Base-by-base conservation (phyloP, 53 echinoderm and acorn worm genomes). In the Echinarachnius parma region DNA sequence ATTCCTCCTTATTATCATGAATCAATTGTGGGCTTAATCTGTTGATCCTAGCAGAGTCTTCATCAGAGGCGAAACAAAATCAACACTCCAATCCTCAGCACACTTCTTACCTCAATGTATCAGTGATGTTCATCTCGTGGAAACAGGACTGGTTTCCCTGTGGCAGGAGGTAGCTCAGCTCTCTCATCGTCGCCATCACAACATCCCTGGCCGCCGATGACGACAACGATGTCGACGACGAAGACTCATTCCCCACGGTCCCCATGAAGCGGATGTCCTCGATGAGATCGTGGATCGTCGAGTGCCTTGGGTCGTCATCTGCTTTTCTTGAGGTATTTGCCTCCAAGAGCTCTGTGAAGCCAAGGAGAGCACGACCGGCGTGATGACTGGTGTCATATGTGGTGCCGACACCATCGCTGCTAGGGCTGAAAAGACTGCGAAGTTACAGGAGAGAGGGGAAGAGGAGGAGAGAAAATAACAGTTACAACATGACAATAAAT, bases 61-160 rank as follows among this genome's bases (percentile, higher is more conserved):
- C 31, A 34, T 8, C 21, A 25, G n/a, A 13, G 53, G 2, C 30
- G 4, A 35, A 42, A 30, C n/a, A 20, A 65, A n/a, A 2, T 35
- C 1, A 31, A 55, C 50, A 32, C 23, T 10, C 27, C 8, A 31
- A 48, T 10, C 14, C 4, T 18, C 4, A 45, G 22, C 71, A 45
- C 46, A 13, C 14, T 45, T 45, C 25, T 28, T 35, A 91, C 91
- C 86, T 83, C 55, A 79, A 61, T 5, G 86, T 80, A 46, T 91
- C 91, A 11, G 86, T 91, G 60, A 79, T 58, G 60, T 91, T 91
- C 44, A 83, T 61, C 70, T 80, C 36, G 10, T 80, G 56, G 0
- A 83, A 79, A 32, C 91, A 91, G 3, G 83, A 91, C 31, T 60
- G 69, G 34, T 77, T 75, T 13, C 65, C 82, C 67, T 86, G 80